phyloP scores from a whole-genome alignment of 2,797 vertebrate species.

The Diplodus puntazzo region DNA sequence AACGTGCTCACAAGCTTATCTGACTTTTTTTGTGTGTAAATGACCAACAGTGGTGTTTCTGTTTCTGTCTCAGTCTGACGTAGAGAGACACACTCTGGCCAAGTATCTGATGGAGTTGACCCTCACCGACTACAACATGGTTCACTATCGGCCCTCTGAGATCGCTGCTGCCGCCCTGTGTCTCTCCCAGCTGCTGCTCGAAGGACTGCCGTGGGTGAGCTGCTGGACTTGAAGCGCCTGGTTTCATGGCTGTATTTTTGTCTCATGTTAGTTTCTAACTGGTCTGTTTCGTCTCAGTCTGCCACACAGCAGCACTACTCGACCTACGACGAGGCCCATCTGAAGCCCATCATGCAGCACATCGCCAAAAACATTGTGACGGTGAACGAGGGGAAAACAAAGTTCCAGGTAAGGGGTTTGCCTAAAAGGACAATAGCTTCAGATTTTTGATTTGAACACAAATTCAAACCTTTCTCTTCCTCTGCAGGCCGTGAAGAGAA shows the following conservation, averaged over 20 bases:
- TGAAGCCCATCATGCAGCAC: constrained; percentile 82
- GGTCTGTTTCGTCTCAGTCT: constrained; percentile 66
- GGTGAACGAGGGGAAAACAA: constrained; percentile 79
- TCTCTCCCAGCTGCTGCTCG: constrained; percentile 90
- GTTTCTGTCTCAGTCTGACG: constrained; percentile 84
- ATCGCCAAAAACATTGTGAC: constrained; percentile 84
- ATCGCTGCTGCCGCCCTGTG: constrained; percentile 91
- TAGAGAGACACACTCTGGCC: constrained; percentile 91
- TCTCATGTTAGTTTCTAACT: background rate
- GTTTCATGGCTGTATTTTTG: rapidly evolving
- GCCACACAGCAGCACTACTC: constrained; percentile 82
- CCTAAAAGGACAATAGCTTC: rapidly evolving
- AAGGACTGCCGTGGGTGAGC: constrained; percentile 89
- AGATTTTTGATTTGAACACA: rapidly evolving
- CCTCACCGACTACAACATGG: constrained; percentile 93
- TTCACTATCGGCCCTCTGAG: constrained; percentile 92
- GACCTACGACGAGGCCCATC: constrained; percentile 75
- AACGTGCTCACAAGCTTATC: too few species aligned
- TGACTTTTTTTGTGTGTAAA: too few species aligned
- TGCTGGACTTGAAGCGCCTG: rapidly evolving
- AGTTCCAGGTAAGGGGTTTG: constrained; percentile 76
- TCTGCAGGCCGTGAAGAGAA: constrained; percentile 91
- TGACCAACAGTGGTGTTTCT: background rate
- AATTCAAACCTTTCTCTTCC: too few species aligned
- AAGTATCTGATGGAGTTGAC: constrained; percentile 97